Evolutionary conservation across 2,113 vertebrate genomes (phyloP).

Genomic region (Pelecanus crispus): DNA sequence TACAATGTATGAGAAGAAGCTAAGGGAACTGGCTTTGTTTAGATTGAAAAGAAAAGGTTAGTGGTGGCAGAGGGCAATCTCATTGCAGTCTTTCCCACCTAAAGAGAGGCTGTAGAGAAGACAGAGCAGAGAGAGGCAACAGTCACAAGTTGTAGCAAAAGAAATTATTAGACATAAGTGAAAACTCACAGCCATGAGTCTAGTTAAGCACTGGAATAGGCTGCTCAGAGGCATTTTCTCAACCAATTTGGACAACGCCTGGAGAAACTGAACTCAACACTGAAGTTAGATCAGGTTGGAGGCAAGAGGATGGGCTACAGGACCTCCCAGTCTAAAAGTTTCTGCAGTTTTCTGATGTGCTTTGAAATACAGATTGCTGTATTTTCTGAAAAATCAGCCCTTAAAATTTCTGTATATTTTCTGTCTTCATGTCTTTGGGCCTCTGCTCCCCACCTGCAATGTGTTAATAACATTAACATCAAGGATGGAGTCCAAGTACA

Average conservation of each 20-base stretch:
- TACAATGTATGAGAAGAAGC: not conserved
- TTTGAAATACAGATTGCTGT: not conserved
- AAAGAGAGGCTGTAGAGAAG: not conserved
- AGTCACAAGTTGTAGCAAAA: rapidly evolving
- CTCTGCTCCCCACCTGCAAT: not conserved
- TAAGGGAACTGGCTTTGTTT: not conserved
- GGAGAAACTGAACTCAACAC: not conserved
- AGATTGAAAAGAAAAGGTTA: not conserved
- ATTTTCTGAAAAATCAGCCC: not conserved
- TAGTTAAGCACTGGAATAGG: not conserved
- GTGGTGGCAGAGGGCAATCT: not conserved
- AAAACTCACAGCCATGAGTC: not conserved
- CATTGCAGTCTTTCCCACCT: not conserved
- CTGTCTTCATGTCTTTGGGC: not conserved
- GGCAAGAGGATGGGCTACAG: not conserved
- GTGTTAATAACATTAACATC: not conserved
- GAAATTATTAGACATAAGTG: not conserved
- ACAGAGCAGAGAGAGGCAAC: not conserved
- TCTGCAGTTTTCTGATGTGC: not conserved
- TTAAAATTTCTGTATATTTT: not conserved
- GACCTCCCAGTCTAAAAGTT: not conserved
- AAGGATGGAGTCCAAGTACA: not conserved
- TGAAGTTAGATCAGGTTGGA: not conserved
- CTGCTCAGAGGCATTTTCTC: not conserved
- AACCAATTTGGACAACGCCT: rapidly evolving